phyloP scores from a whole-genome alignment of 2,797 vertebrate genomes.

The Sternarchorhynchus goeldii region DNA sequence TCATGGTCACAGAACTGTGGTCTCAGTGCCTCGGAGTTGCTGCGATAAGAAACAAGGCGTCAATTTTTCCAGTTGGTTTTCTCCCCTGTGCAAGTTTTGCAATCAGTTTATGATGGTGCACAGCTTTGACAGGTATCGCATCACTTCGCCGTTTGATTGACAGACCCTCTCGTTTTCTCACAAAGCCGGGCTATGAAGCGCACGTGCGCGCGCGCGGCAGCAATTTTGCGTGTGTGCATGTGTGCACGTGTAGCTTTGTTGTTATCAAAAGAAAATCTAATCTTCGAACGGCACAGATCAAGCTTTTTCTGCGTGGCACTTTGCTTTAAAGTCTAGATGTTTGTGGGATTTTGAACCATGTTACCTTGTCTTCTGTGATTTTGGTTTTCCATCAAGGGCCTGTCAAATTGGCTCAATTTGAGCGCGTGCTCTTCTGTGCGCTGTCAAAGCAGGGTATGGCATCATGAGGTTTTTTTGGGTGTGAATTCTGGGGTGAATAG shows the following conservation, averaged over 20 bases:
- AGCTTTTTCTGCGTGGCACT: conserved; percentile 31
- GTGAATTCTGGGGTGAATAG: no score
- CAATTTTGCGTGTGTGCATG: conserved; percentile 31
- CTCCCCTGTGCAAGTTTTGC: conserved; percentile 46
- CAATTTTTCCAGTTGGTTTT: conserved; percentile 41
- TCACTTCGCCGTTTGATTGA: conserved; percentile 53
- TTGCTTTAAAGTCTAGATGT: conserved; percentile 57
- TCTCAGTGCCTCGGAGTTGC: conserved; percentile 26
- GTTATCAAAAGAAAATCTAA: conserved; percentile 52
- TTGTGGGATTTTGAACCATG: conserved; percentile 48
- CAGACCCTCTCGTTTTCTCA: conserved; percentile 56
- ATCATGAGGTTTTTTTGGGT: background rate
- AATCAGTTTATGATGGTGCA: conserved; percentile 51
- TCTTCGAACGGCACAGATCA: conserved; percentile 50
- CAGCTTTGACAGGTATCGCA: conserved; percentile 52
- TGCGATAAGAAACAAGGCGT: conserved; percentile 30
- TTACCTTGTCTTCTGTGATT: conserved; percentile 55
- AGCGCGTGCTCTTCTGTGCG: conserved; percentile 46
- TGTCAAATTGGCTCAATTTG: conserved; percentile 56
- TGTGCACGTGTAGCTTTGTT: conserved; percentile 47
- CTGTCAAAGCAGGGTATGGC: conserved; percentile 41
- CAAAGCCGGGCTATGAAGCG: conserved; percentile 43
- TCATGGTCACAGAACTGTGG: conserved; percentile 16
- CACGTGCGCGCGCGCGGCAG: conserved; percentile 18
- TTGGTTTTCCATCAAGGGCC: conserved; percentile 49